Conservation (phyloP, 2,113 vertebrate genomes). For the Notechis scutatus region DNA sequence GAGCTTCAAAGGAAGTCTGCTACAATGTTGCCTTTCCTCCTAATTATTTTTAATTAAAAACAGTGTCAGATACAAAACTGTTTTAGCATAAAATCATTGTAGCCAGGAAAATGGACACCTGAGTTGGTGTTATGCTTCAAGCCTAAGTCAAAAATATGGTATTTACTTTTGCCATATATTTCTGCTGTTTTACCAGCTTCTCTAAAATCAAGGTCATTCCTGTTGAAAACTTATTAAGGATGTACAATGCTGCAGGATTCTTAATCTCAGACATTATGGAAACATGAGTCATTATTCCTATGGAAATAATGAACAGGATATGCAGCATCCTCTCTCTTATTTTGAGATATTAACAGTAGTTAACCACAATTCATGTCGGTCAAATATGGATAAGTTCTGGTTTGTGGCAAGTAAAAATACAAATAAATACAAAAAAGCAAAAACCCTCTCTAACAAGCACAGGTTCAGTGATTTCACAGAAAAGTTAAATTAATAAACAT, state of each 20-base stretch:
- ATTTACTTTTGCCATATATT: neutral
- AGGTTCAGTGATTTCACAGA: neutral
- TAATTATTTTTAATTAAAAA: slow-evolving; percentile 1
- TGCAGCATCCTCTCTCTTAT: neutral
- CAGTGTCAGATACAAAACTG: neutral
- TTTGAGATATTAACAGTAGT: neutral
- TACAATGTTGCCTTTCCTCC: neutral
- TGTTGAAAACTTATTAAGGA: neutral
- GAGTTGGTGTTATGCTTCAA: neutral
- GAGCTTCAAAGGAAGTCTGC: neutral
- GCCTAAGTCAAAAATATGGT: neutral
- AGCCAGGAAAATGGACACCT: neutral
- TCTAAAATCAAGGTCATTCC: neutral
- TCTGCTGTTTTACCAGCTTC: neutral
- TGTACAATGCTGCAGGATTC: neutral
- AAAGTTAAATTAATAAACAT: neutral
- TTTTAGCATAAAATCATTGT: neutral
- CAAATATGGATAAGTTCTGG: neutral
- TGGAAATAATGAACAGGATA: neutral
- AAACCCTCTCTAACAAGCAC: neutral
- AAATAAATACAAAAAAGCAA: neutral
- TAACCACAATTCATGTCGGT: neutral
- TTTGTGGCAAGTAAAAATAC: neutral
- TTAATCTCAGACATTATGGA: neutral
- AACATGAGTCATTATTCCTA: neutral